Evolutionary conservation across 2,113 vertebrate species (phyloP).

Genomic region (Irena cyanogastra): DNA sequence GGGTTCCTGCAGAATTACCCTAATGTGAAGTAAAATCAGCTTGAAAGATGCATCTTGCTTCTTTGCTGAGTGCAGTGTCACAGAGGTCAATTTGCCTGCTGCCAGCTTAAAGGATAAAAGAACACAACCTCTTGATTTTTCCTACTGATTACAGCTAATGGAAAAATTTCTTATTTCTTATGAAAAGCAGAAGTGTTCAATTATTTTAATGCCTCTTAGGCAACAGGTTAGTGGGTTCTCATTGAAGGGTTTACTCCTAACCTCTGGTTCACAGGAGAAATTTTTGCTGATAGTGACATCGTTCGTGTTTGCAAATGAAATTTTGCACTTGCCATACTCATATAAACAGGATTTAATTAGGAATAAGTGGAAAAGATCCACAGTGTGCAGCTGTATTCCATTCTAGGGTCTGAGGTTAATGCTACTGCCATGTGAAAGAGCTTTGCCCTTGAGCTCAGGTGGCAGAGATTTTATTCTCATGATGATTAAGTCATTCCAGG

Average conservation of each 20-base stretch:
- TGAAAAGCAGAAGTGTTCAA: rapidly evolving
- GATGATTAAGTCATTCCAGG: neutral
- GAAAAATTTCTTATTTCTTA: neutral
- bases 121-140: neutral
- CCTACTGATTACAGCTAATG: neutral
- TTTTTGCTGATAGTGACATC: neutral
- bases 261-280: neutral
- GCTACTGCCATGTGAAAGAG: neutral
- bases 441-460: neutral
- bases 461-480: neutral
- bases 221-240: neutral
- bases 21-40: neutral
- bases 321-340: neutral
- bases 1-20: neutral
- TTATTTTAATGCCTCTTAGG: neutral
- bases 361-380: neutral
- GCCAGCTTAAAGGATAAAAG: neutral
- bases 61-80: neutral
- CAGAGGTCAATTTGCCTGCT: neutral
- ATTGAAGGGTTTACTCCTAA: neutral
- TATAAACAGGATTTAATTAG: neutral
- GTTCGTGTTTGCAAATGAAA: neutral
- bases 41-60: neutral
- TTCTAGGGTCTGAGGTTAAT: neutral
- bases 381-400: neutral